A percentile compares a stretch with the other conserved stretches of the same genome.
These are phyloP conservation scores for Laodelphax striatellus DNA, from an alignment of 1,140 invertebrate genomes.

Conservation along the genomic window DNA sequence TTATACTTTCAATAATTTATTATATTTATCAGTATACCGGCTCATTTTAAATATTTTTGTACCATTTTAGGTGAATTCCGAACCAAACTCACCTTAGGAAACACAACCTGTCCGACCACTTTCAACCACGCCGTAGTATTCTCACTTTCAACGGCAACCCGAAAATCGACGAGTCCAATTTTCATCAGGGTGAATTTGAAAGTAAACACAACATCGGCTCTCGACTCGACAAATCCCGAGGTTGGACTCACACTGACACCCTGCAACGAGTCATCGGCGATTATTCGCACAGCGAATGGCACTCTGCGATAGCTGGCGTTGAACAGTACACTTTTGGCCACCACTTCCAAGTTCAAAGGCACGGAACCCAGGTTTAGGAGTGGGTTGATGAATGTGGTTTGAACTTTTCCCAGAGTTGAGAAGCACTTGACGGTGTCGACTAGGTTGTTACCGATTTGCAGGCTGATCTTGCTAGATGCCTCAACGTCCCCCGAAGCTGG, in stretches of 20 bases:
- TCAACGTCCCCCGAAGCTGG: neutral
- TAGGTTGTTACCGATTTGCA: neutral
- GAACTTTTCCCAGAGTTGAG: too few species aligned
- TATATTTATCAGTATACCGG: too few species aligned
- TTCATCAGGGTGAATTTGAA: neutral
- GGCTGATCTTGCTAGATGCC: neutral
- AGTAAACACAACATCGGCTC: neutral
- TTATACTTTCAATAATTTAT: too few species aligned
- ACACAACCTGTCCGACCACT: neutral
- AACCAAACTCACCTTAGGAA: neutral
- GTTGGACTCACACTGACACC: slow-evolving; percentile 5
- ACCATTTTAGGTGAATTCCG: too few species aligned
- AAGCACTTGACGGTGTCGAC: neutral
- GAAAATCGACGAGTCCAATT: slow-evolving; percentile 7
- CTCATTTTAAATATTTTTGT: too few species aligned
- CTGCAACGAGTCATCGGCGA: neutral
- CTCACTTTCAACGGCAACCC: neutral
- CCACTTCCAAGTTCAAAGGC: neutral
- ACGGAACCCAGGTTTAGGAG: neutral
- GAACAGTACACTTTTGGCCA: neutral
- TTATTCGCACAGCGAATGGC: neutral
- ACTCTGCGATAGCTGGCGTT: neutral
- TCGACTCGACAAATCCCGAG: neutral
- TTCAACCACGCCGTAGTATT: neutral
- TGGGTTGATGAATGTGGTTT: neutral